Conservation (phyloP, 2,797 vertebrate genomes). For the Sebastiscus albofasciatus region DNA sequence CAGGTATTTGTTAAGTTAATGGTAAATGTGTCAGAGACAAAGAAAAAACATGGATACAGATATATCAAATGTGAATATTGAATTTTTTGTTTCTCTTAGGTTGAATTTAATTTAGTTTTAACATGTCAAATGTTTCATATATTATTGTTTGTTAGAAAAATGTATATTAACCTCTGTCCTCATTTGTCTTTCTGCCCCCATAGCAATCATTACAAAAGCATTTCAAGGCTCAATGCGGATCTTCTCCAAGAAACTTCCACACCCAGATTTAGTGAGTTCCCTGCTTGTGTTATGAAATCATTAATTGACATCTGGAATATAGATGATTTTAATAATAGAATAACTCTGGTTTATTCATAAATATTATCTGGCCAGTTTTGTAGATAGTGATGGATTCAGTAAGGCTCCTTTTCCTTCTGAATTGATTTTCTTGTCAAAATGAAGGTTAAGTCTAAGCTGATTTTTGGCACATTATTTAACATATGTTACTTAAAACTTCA, state of each 20-base stretch:
- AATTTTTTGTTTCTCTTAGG: not conserved
- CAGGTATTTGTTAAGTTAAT: not conserved
- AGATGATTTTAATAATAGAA: not conserved
- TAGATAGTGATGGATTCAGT: not conserved
- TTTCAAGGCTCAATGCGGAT: constrained; percentile 99
- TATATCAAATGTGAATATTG: not conserved
- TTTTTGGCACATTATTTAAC: not conserved
- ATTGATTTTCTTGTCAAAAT: not conserved
- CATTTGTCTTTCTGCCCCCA: constrained; percentile 13
- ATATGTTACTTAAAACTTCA: not conserved
- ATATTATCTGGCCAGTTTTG: not conserved
- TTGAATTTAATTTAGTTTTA: not conserved
- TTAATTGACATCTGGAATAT: not conserved
- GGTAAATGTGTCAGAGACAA: not conserved
- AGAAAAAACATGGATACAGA: not conserved
- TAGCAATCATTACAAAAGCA: constrained; percentile 93
- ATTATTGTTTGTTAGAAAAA: not conserved
- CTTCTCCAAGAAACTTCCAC: constrained; percentile 97
- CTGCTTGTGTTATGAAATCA: not conserved
- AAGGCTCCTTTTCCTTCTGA: not conserved
- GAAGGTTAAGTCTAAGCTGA: not conserved
- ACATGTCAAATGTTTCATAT: not conserved
- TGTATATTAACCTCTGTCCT: not conserved
- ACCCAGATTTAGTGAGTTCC: constrained; percentile 91
- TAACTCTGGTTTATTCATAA: not conserved